Conservation (phyloP, 1,140 invertebrate genomes). For the Pteromalus puparum region DNA sequence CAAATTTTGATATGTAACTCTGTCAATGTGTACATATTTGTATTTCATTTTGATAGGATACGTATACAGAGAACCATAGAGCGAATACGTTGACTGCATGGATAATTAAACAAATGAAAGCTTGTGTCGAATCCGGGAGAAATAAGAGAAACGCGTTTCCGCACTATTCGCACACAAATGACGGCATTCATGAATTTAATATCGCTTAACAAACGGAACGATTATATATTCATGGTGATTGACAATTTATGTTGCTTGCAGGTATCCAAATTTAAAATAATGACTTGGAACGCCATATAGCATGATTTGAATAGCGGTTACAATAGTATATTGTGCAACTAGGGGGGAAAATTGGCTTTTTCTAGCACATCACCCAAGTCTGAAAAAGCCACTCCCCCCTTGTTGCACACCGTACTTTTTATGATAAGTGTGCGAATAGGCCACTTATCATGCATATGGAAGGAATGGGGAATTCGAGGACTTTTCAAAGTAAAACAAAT, state of each 20-base stretch:
- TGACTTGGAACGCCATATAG: neutral
- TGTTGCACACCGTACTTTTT: no score
- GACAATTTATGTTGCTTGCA: slow-evolving; percentile 58
- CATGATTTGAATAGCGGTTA: neutral
- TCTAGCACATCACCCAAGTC: no score
- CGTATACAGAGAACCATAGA: no score
- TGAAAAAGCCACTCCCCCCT: no score
- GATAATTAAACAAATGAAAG: slow-evolving; percentile 39
- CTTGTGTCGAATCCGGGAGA: neutral
- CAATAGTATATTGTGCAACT: no score
- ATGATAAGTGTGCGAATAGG: no score
- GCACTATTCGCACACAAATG: slow-evolving; percentile 14
- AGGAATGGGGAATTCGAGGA: no score
- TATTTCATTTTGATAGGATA: neutral
- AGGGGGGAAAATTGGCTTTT: no score
- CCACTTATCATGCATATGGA: no score
- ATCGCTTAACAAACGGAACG: slow-evolving; percentile 26
- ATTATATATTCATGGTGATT: slow-evolving; percentile 15
- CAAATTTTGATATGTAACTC: slow-evolving; percentile 17
- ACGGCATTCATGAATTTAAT: slow-evolving; percentile 27
- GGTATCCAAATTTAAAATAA: slow-evolving; percentile 29
- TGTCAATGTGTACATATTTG: neutral
- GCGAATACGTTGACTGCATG: slow-evolving; percentile 10
- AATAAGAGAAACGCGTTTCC: slow-evolving; percentile 12
- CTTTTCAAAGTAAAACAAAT: no score